Evolutionary conservation across 2,113 vertebrate species (phyloP), one percentile per base, ranked within the genome.

Genomic region (Gallinago media): DNA sequence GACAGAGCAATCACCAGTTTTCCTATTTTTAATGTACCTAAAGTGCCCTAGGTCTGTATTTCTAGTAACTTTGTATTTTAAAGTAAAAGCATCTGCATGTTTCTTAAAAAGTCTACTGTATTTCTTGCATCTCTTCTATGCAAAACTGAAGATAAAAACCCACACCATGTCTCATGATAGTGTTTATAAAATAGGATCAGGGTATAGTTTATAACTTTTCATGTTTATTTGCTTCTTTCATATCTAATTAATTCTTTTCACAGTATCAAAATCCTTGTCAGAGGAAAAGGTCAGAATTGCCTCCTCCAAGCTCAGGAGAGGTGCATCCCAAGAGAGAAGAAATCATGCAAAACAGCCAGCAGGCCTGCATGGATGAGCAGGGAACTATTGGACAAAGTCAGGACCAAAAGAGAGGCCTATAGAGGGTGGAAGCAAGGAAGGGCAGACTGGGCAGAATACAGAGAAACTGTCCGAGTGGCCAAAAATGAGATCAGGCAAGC

Each of bases 41-140:
- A 97, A 95, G 82, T 72, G 94, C 73, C 68, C 44, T 70, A 36
- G 89, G 22, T 82, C 46, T 96, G 8, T 97, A 92, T 97, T 97
- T 97, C 93, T 97, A 26, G 68, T 92, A 91, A 78, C n/a, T 92
- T 89, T 84, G 79, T 95, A 95, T 85, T 95, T 94, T 89, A 26
- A 78, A 94, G 18, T 92, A 96, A 95, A 95, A 89, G 26, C 4
- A 44, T 21, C 8, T 42, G 26, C 25, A 36, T 50, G 54, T 77
- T 96, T 97, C 56, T 56, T 94, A 89, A 0, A 7, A 50, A 23
- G 79, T 55, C 32, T 93, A 0, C 26, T 95, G 62, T 58, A 68
- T 78, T 92, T 83, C 56, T 93, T 97, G 10, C 9, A 32, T 65
- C 7, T 79, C 19, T 84, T 74, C 15, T 70, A 27, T 46, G n/a